phyloP scores from a whole-genome alignment of 2,113 vertebrate genomes.

The Penelope pileata region DNA sequence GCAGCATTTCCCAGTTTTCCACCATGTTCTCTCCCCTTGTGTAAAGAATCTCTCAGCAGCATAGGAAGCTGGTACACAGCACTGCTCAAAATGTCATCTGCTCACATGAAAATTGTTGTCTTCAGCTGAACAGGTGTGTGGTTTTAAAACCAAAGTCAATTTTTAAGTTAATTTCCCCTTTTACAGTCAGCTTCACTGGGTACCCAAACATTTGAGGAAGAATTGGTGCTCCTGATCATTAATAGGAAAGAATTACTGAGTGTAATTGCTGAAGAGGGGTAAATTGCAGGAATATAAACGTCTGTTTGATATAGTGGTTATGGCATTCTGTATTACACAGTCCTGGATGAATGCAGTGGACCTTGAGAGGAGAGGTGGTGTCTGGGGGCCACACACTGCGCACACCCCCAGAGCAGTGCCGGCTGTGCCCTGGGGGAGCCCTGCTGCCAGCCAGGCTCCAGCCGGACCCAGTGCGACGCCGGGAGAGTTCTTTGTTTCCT shows the following conservation, averaged over 20 bases:
- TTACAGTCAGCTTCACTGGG: neutral
- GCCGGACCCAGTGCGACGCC: neutral
- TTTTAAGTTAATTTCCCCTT: neutral
- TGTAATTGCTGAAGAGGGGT: neutral
- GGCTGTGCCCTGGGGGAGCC: neutral
- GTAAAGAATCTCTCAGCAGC: neutral
- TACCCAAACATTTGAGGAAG: neutral
- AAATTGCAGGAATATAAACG: neutral
- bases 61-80: neutral
- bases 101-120: neutral
- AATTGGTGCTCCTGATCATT: neutral
- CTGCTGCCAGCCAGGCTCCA: neutral
- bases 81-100: neutral
- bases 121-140: neutral
- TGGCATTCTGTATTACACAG: rapidly evolving
- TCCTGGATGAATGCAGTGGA: neutral
- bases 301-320: neutral
- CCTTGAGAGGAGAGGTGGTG: neutral
- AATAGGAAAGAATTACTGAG: neutral
- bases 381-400: too few species aligned
- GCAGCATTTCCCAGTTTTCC: neutral
- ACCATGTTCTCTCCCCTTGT: conserved; percentile 21
- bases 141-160: neutral
- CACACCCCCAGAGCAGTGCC: too few species aligned
- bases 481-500: neutral